A percentile compares a stretch with the other conserved stretches of the same genome.
These are phyloP conservation scores for Chelon auratus DNA, from an alignment of 2,797 vertebrate genomes.

Conservation along the genomic window DNA sequence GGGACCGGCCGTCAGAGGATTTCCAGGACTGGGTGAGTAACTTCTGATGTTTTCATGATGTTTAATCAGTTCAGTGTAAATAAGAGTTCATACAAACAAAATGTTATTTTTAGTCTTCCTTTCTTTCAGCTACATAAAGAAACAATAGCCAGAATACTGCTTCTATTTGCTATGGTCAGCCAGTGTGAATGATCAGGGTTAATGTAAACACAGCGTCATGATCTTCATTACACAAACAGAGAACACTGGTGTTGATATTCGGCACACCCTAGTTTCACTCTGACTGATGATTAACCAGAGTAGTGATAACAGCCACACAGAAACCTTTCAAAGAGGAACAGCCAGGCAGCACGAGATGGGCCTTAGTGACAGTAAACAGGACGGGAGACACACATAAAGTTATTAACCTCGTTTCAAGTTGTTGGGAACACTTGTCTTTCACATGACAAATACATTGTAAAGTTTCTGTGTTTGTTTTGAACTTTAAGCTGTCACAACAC, in stretches of 20 bases:
- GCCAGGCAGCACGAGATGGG: neutral
- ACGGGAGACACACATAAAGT: neutral
- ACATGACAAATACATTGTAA: neutral
- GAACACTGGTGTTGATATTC: constrained; percentile 44
- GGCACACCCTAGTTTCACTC: constrained; percentile 78
- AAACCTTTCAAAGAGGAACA: constrained; percentile 7
- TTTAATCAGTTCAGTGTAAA: neutral
- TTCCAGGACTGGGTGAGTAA: constrained; percentile 89
- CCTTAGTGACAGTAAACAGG: constrained; percentile 18
- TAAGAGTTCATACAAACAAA: neutral
- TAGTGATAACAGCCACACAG: constrained; percentile 52
- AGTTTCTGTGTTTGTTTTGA: too few relatives aligned
- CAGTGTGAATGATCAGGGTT: neutral
- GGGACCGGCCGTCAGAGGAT: constrained; percentile 84
- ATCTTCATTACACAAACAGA: constrained; percentile 13
- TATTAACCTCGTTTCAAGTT: constrained; percentile 12
- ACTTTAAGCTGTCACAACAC: too few relatives aligned
- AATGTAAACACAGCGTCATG: neutral
- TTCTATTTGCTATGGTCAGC: neutral
- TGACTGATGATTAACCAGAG: constrained; percentile 81
- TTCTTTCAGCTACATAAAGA: neutral
- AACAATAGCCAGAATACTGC: neutral
- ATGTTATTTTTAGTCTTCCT: constrained; percentile 3
- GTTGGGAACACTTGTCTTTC: neutral
- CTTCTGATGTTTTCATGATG: neutral